Conservation (phyloP, 2,797 vertebrate genomes). For the Scomberomorus guttatus region DNA sequence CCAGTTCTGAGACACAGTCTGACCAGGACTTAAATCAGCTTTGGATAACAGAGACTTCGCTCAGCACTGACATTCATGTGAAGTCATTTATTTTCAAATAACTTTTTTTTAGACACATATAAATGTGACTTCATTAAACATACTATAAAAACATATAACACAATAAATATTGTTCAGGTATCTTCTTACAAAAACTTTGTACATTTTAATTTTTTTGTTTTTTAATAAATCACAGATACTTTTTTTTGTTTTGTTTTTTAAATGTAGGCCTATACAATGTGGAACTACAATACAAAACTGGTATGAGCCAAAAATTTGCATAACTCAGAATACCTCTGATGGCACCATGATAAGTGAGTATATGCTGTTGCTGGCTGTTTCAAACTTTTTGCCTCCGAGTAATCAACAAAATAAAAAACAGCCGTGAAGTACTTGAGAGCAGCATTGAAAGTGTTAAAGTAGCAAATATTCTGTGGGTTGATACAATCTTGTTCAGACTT, state of each 20-base stretch:
- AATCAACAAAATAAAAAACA: constrained; percentile 55
- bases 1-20: constrained; percentile 61
- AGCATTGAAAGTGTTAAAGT: constrained; percentile 67
- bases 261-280: constrained; percentile 73
- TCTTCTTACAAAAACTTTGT: constrained; percentile 86
- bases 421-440: constrained; percentile 61
- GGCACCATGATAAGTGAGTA: constrained; percentile 58
- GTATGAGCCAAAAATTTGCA: constrained; percentile 73
- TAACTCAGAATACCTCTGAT: constrained; percentile 68
- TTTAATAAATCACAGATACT: constrained; percentile 79
- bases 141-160: constrained; percentile 85
- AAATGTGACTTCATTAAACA: constrained; percentile 83
- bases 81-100: constrained; percentile 80
- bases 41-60: constrained; percentile 72
- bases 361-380: constrained; percentile 51
- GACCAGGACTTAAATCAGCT: constrained; percentile 71
- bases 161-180: constrained; percentile 86
- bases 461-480: constrained; percentile 59
- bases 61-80: constrained; percentile 79
- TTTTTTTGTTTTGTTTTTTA: constrained; percentile 47
- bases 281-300: constrained; percentile 80
- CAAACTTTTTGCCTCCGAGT: constrained; percentile 54
- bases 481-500: constrained; percentile 69
- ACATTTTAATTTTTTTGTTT: constrained; percentile 79
- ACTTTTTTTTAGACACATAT: constrained; percentile 78